Conservation (phyloP, 2,113 vertebrate genomes). For the Nothobranchius kuhntae region DNA sequence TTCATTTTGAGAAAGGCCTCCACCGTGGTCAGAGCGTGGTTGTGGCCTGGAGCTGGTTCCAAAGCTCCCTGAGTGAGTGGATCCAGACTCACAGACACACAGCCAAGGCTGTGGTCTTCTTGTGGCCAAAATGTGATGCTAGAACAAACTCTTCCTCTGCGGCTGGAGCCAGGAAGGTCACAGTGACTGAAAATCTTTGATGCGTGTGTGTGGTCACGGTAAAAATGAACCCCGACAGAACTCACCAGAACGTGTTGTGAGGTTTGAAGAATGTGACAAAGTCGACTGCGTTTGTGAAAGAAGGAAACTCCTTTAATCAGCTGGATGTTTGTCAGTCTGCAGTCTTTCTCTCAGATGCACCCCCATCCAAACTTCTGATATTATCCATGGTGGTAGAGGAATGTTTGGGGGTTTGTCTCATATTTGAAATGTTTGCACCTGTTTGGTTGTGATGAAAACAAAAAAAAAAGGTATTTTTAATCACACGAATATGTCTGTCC, state of each 20-base stretch:
- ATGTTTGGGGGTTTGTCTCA: constrained; percentile 9
- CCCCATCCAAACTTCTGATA: no score
- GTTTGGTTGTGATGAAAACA: constrained; percentile 1
- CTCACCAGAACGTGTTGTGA: constrained; percentile 29
- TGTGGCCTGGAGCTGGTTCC: constrained; percentile 51
- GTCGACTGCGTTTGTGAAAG: no score
- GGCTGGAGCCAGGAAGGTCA: constrained; percentile 36
- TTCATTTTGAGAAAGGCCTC: constrained; percentile 49
- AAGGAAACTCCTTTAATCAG: constrained; percentile 22
- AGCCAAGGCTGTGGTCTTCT: constrained; percentile 38
- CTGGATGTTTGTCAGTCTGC: no score
- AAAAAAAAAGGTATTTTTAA: constrained; percentile 2
- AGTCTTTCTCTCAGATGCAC: no score
- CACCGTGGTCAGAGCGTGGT: constrained; percentile 45
- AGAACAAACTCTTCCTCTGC: constrained; percentile 32
- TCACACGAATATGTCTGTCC: constrained; percentile 7
- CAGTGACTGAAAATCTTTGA: constrained; percentile 31
- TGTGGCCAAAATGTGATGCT: constrained; percentile 38
- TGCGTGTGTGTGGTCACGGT: constrained; percentile 57
- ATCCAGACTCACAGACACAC: constrained; percentile 7
- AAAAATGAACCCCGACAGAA: constrained; percentile 9
- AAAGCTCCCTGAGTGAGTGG: constrained; percentile 15
- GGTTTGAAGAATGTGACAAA: constrained; percentile 15
- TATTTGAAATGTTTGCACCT: constrained; percentile 7
- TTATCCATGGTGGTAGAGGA: neutral